Evolutionary conservation across 2,113 vertebrate genomes (phyloP).

Genomic region (Dryoscopus gambensis): DNA sequence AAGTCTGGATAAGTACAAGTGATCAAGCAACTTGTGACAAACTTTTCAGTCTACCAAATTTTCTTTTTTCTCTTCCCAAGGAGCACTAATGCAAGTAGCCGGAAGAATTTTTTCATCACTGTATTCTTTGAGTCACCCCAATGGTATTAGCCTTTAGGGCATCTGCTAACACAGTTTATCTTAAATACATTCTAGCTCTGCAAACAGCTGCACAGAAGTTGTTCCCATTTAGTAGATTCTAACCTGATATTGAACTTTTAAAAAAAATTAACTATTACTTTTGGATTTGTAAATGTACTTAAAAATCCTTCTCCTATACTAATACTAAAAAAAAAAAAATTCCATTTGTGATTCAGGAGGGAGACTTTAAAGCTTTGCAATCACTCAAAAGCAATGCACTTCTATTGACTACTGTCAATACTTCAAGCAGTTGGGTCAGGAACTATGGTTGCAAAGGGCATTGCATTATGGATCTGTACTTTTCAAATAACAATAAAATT

Average conservation of each 20-base stretch:
- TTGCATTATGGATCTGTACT: neutral
- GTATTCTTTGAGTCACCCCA: neutral
- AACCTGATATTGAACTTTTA: neutral
- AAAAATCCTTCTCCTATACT: neutral
- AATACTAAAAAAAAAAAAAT: neutral
- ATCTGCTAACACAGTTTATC: neutral
- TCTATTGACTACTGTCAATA: neutral
- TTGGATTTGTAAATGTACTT: neutral
- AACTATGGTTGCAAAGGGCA: neutral
- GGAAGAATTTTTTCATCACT: neutral
- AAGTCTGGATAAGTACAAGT: neutral
- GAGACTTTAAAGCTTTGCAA: neutral
- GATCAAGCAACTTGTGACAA: neutral
- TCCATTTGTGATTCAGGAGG: neutral
- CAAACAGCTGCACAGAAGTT: neutral
- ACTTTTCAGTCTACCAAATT: neutral
- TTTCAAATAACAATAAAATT: neutral
- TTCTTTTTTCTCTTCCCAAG: neutral
- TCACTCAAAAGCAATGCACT: neutral
- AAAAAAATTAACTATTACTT: neutral
- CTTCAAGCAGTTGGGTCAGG: neutral
- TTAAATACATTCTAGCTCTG: neutral
- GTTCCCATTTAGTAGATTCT: neutral
- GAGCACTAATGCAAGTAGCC: neutral
- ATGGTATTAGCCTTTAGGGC: neutral